These are phyloP conservation scores for Dendrolimus punctatus DNA, from an alignment of 1,140 invertebrate species.

Conservation along the genomic window DNA sequence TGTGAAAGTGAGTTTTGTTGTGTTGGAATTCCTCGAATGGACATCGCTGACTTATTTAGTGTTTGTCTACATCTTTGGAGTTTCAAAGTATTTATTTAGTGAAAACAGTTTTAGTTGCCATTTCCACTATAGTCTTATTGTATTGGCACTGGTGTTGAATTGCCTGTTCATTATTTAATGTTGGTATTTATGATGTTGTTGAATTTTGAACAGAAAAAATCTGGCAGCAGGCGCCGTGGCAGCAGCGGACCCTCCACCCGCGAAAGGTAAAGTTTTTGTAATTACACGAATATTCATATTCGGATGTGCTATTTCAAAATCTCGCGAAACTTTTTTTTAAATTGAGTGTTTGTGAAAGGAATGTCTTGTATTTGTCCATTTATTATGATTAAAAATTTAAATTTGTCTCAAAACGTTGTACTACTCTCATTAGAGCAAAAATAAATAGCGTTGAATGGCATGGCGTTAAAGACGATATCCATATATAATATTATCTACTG, in stretches of 20 bases:
- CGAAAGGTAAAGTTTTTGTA: constrained; percentile 46
- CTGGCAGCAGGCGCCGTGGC: constrained; percentile 62
- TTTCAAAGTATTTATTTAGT: constrained; percentile 22
- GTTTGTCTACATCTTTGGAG: neutral
- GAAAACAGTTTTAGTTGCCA: constrained; percentile 49
- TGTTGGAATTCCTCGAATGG: constrained; percentile 34
- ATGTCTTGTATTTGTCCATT: too few species aligned
- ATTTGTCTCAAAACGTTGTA: too few species aligned
- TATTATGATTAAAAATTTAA: too few species aligned
- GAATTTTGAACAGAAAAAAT: constrained; percentile 71
- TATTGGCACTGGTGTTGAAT: constrained; percentile 67
- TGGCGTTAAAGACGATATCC: too few species aligned
- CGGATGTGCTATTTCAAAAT: too few species aligned
- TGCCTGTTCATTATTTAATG: constrained; percentile 10
- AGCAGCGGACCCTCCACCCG: constrained; percentile 58
- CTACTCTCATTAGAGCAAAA: too few species aligned
- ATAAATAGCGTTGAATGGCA: too few species aligned
- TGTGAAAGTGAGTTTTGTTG: constrained; percentile 48
- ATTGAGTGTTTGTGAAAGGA: too few species aligned
- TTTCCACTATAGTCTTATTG: constrained; percentile 63
- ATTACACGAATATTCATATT: too few species aligned
- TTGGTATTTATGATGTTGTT: constrained; percentile 36
- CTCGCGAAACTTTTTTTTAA: too few species aligned
- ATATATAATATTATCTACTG: too few species aligned
- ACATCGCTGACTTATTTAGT: constrained; percentile 1